phyloP scores from a whole-genome alignment of 1,140 invertebrate genomes.

The Procambarus clarkii region DNA sequence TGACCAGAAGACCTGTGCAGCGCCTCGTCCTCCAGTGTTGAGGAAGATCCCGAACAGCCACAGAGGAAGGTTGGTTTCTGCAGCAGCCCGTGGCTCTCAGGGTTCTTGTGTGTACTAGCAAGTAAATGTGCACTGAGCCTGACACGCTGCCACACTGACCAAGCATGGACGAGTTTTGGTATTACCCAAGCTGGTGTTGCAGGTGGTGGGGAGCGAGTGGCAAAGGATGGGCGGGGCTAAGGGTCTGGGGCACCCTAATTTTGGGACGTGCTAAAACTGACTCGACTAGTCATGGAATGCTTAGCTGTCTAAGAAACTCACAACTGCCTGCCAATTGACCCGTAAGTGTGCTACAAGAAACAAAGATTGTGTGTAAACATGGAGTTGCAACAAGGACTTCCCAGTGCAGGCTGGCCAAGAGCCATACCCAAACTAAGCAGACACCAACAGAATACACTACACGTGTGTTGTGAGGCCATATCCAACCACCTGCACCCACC shows the following conservation, averaged over 20 bases:
- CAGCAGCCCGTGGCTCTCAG: slow-evolving; percentile 53
- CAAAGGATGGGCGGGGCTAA: slow-evolving; percentile 31
- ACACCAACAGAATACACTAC: slow-evolving; percentile 61
- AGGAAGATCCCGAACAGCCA: slow-evolving; percentile 42
- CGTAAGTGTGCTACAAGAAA: slow-evolving; percentile 45
- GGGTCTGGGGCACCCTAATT: slow-evolving; percentile 30
- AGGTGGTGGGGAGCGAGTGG: slow-evolving; percentile 55
- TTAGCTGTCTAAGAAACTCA: slow-evolving; percentile 42
- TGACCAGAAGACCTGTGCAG: slow-evolving; percentile 66
- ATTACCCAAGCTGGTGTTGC: slow-evolving; percentile 45
- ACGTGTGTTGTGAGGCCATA: slow-evolving; percentile 37
- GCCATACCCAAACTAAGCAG: slow-evolving; percentile 63
- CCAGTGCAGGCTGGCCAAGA: slow-evolving; percentile 46
- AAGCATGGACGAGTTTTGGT: slow-evolving; percentile 15
- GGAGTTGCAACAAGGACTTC: slow-evolving; percentile 58
- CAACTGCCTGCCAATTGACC: slow-evolving; percentile 54
- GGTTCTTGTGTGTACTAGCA: slow-evolving; percentile 49
- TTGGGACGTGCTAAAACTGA: slow-evolving; percentile 50
- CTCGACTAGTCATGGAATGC: slow-evolving; percentile 61
- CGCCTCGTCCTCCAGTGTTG: slow-evolving; percentile 19
- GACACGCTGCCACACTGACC: slow-evolving; percentile 42
- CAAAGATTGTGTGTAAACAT: slow-evolving; percentile 46
- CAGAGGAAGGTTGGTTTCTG: slow-evolving; percentile 17
- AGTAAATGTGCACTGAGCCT: slow-evolving; percentile 50
- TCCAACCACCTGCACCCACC: slow-evolving; percentile 64